These are phyloP conservation scores for Esox lucius DNA, from an alignment of 2,797 vertebrate species.

Conservation along the genomic window DNA sequence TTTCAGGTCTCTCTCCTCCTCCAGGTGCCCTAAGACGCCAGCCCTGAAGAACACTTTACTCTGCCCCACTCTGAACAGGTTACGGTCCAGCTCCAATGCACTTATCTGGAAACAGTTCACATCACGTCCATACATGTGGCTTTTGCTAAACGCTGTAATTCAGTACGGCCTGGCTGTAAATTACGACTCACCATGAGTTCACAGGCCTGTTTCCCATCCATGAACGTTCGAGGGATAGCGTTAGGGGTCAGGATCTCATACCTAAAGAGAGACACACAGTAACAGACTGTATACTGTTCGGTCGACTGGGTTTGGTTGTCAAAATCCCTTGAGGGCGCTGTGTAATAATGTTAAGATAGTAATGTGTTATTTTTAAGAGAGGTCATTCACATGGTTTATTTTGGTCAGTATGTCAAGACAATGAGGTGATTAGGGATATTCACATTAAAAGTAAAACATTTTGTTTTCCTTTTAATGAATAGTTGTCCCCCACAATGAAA, in stretches of 20 bases:
- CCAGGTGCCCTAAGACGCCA: slow-evolving; percentile 87
- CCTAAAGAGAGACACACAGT: slow-evolving; percentile 53
- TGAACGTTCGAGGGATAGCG: slow-evolving; percentile 88
- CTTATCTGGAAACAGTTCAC: slow-evolving; percentile 71
- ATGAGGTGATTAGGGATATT: too few species aligned
- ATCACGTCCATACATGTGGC: not conserved
- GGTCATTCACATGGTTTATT: too few species aligned
- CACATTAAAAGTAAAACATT: too few species aligned
- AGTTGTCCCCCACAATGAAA: too few species aligned
- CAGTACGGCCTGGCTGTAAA: not conserved
- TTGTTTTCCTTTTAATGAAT: too few species aligned
- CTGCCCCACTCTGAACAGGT: slow-evolving; percentile 89
- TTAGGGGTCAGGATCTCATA: slow-evolving; percentile 86
- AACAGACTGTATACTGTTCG: not conserved
- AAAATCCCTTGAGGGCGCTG: too few species aligned
- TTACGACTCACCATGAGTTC: slow-evolving; percentile 81
- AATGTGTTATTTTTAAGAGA: too few species aligned
- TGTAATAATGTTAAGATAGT: too few species aligned
- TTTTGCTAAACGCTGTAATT: not conserved
- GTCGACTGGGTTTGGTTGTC: not conserved
- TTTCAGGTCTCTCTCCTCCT: slow-evolving; percentile 90
- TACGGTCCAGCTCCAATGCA: slow-evolving; percentile 86
- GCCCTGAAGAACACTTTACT: slow-evolving; percentile 94
- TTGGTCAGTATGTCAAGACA: too few species aligned
- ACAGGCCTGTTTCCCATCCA: slow-evolving; percentile 90